Percentiles rank a stretch among this genome's conserved stretches.
Conservation (phyloP, 2,113 vertebrate species). For the Planiliza haematocheilus region DNA sequence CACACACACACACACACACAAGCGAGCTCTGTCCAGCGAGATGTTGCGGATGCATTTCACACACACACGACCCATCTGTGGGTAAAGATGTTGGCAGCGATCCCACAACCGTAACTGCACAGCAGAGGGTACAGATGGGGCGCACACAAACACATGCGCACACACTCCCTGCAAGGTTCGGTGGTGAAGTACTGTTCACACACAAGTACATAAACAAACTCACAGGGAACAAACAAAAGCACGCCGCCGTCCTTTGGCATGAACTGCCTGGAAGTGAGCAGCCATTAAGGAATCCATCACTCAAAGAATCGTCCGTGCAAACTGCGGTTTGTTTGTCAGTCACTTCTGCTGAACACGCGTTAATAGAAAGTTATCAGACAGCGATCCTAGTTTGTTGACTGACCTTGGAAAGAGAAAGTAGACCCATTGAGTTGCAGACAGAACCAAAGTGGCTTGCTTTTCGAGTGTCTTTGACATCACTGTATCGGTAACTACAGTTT, state of each 20-base stretch:
- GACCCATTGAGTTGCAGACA: background rate
- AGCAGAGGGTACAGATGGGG: constrained; percentile 68
- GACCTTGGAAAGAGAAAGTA: constrained; percentile 38
- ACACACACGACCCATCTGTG: constrained; percentile 63
- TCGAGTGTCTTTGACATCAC: constrained; percentile 15
- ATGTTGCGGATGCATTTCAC: constrained; percentile 58
- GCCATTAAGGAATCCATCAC: constrained; percentile 28
- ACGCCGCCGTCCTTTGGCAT: constrained; percentile 22
- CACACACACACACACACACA: constrained; percentile 3
- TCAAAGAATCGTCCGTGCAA: background rate
- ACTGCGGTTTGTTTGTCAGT: background rate
- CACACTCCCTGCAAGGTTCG: constrained; percentile 18
- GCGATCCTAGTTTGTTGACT: background rate
- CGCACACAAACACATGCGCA: constrained; percentile 18
- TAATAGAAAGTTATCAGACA: constrained; percentile 5
- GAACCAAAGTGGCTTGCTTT: constrained; percentile 20
- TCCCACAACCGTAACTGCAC: constrained; percentile 61
- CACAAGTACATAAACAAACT: constrained; percentile 40
- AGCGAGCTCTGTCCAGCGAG: constrained; percentile 30
- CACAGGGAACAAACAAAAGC: constrained; percentile 32
- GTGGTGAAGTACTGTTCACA: constrained; percentile 37
- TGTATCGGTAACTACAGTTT: background rate
- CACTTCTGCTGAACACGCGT: background rate
- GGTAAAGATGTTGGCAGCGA: constrained; percentile 61
- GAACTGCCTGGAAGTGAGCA: constrained; percentile 33